Base-by-base conservation (phyloP, 2,888 invertebrate genomes). In the Chloroclysta siterata region DNA sequence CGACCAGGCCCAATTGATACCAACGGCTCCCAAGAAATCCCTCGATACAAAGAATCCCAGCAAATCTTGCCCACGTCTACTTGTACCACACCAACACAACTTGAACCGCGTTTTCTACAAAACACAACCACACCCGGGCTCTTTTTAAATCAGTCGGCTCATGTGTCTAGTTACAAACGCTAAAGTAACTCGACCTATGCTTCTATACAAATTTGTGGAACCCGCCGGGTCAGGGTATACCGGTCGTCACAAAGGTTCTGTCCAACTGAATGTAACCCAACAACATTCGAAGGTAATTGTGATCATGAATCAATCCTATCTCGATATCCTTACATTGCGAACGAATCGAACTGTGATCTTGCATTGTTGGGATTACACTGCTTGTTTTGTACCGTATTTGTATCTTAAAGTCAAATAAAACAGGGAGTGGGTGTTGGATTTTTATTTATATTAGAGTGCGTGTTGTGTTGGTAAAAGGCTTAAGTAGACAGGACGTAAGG, bases 271-370 rank as follows among this genome's bases (percentile, higher is more conserved):
- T 78, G 78, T 80, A 80, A 81, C 80, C 81, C 79, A 80, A 85
- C 86, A 84, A 85, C 84, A 86, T 85, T 81, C 80, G 79, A 82
- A 90, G 88, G 88, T 91, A 90, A 91, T 90, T 89, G 90, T 84
- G 85, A 85, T 81, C 86, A 89, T 91, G 89, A 88, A 90, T 92
- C 91, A 91, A 90, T 89, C 90, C 77, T 84, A 86, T 88, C 84
- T 81, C 78, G 80, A 80, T 79, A 86, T 85, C 82, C 80, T 78
- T 80, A 75, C 75, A 79, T 78, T 72, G 77, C 70, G 70, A 70
- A 71, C 75, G 73, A 77, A 75, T 80, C 72, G 72, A 68, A 68
- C 72, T 68, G 71, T 66, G 70, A 63, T 69, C 74, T 75, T 71
- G 75, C 66, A 69, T 70, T 71, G 71, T 72, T 50, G n/a, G 53